Conservation (phyloP, 2,888 invertebrate genomes). For the Amiota minor region DNA sequence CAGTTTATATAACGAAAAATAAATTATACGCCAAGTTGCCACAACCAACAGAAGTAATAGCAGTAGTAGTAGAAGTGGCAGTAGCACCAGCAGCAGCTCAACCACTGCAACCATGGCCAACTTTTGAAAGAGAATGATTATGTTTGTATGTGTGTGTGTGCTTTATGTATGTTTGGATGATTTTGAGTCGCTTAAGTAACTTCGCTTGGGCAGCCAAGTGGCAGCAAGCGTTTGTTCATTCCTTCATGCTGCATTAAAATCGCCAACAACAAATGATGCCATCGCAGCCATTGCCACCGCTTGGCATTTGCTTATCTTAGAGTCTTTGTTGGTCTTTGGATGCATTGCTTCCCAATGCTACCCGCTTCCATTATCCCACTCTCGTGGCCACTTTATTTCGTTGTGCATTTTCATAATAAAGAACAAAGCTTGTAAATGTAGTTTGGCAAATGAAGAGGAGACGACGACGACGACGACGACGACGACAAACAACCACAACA, state of each 20-base stretch:
- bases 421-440: constrained; percentile 57
- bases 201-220: constrained; percentile 46
- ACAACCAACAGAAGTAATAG: constrained; percentile 8
- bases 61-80: not conserved
- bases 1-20: constrained; percentile 28
- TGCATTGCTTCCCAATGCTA: too few species aligned
- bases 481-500: not conserved
- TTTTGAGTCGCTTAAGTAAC: constrained; percentile 14
- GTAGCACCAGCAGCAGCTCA: not conserved
- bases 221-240: constrained; percentile 26
- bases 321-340: not conserved
- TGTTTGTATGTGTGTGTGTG: constrained; percentile 8
- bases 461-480: not conserved
- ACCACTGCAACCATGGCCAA: constrained; percentile 14
- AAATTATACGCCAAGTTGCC: constrained; percentile 32
- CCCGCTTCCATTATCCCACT: too few species aligned
- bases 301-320: constrained; percentile 61
- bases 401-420: constrained; percentile 61
- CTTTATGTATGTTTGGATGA: not conserved
- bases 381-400: not conserved
- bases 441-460: constrained; percentile 22
- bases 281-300: constrained; percentile 6
- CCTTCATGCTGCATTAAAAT: constrained; percentile 22
- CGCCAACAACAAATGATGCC: constrained; percentile 16
- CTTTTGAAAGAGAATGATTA: not conserved